phyloP scores from a whole-genome alignment of 2,888 invertebrate genomes.

The Sphecodes monilicornis region DNA sequence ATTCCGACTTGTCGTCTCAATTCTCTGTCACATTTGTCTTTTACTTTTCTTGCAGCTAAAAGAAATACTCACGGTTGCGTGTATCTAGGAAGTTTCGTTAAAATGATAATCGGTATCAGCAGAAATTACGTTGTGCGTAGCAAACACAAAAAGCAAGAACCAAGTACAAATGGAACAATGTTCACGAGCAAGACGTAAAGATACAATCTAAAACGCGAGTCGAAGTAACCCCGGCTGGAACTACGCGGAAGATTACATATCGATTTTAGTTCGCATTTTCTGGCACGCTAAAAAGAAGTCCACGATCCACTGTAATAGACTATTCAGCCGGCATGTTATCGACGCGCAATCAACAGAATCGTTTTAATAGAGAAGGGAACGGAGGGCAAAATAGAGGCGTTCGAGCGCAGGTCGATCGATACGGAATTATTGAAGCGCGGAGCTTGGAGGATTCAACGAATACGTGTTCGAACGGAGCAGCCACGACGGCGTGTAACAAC shows the following conservation, averaged over 20 bases:
- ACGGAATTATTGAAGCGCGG: conserved; percentile 33
- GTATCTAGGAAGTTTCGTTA: neutral
- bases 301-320: neutral
- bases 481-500: neutral
- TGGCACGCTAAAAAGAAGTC: neutral
- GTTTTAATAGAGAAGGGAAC: conserved; percentile 15
- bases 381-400: neutral
- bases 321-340: conserved; percentile 6
- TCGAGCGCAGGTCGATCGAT: neutral
- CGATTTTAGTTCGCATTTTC: neutral
- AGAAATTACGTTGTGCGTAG: neutral
- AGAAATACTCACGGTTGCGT: neutral
- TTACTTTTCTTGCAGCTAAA: neutral
- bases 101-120: neutral
- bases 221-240: neutral
- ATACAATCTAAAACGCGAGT: neutral
- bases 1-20: neutral
- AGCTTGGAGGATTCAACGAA: conserved; percentile 16
- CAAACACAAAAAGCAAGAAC: neutral
- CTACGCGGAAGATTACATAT: neutral
- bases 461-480: neutral
- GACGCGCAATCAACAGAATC: conserved; percentile 15
- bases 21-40: neutral
- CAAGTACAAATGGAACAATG: neutral
- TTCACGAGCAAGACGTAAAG: neutral